Evolutionary conservation across 2,888 invertebrate genomes (phyloP).

Genomic region (Philereme transversata): DNA sequence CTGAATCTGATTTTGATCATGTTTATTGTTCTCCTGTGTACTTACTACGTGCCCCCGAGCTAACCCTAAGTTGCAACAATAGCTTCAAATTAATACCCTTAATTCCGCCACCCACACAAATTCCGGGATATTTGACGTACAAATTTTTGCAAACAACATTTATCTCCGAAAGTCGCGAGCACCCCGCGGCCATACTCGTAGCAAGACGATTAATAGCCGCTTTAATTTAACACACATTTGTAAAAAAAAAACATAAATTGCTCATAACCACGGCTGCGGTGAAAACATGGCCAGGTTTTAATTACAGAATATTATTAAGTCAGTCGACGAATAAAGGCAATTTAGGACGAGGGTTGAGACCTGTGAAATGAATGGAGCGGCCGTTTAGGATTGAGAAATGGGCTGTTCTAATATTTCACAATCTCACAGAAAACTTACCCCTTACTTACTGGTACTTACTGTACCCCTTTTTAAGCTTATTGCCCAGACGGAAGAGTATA

Average conservation of each 20-base stretch:
- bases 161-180: slow-evolving; percentile 39
- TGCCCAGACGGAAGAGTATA: too few relatives aligned
- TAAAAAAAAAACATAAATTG: slow-evolving; percentile 61
- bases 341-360: slow-evolving; percentile 49
- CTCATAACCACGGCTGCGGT: slow-evolving; percentile 57
- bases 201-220: slow-evolving; percentile 55
- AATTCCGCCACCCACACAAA: slow-evolving; percentile 32
- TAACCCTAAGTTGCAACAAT: slow-evolving; percentile 27
- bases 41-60: slow-evolving; percentile 10
- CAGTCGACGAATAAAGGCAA: slow-evolving; percentile 73
- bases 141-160: slow-evolving; percentile 44
- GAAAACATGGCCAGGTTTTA: slow-evolving; percentile 73
- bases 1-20: slow-evolving; percentile 1
- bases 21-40: slow-evolving; percentile 3
- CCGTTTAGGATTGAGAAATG: neutral
- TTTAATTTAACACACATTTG: slow-evolving; percentile 53
- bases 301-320: slow-evolving; percentile 81
- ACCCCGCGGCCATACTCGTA: slow-evolving; percentile 12
- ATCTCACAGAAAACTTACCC: neutral
- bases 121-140: slow-evolving; percentile 38
- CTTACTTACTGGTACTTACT: too few relatives aligned
- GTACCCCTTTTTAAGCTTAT: neutral
- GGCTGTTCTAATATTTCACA: neutral
- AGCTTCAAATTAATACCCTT: slow-evolving; percentile 31
- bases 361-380: slow-evolving; percentile 41